These are phyloP conservation scores for Noctuana brunneofusca DNA, from an alignment of 2,888 invertebrate species.

Conservation along the genomic window DNA sequence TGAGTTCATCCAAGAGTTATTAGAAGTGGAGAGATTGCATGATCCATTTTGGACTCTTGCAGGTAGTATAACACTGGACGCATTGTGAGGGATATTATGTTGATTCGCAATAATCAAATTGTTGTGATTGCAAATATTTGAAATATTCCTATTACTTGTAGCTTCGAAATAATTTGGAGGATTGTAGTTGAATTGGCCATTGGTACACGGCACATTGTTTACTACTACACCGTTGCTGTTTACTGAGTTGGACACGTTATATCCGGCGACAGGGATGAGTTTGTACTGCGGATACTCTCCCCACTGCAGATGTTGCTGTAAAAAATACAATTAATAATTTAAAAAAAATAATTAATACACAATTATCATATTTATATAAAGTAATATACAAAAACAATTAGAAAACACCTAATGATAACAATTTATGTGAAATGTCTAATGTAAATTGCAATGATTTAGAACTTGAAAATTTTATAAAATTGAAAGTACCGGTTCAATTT, in stretches of 20 bases:
- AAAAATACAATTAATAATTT: slow-evolving; percentile 36
- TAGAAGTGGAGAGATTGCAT: background rate
- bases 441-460: too few species aligned
- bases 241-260: slow-evolving; percentile 33
- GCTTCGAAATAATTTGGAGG: slow-evolving; percentile 35
- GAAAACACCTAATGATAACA: too few species aligned
- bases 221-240: slow-evolving; percentile 38
- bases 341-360: background rate
- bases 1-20: slow-evolving; percentile 37
- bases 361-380: too few species aligned
- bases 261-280: slow-evolving; percentile 37
- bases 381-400: too few species aligned
- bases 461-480: too few species aligned
- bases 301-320: slow-evolving; percentile 49
- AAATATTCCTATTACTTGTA: slow-evolving; percentile 23
- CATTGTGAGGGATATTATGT: slow-evolving; percentile 16
- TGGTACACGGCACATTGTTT: slow-evolving; percentile 32
- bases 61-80: slow-evolving; percentile 20
- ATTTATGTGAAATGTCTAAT: too few species aligned
- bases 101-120: slow-evolving; percentile 8
- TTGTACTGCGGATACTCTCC: slow-evolving; percentile 40
- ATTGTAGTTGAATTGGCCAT: slow-evolving; percentile 28
- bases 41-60: slow-evolving; percentile 8
- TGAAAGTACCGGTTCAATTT: slow-evolving; percentile 50
- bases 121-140: slow-evolving; percentile 23